Percentiles rank a stretch among this genome's conserved stretches.
Conservation (phyloP, 2,797 vertebrate genomes). For the Argentina silus region DNA sequence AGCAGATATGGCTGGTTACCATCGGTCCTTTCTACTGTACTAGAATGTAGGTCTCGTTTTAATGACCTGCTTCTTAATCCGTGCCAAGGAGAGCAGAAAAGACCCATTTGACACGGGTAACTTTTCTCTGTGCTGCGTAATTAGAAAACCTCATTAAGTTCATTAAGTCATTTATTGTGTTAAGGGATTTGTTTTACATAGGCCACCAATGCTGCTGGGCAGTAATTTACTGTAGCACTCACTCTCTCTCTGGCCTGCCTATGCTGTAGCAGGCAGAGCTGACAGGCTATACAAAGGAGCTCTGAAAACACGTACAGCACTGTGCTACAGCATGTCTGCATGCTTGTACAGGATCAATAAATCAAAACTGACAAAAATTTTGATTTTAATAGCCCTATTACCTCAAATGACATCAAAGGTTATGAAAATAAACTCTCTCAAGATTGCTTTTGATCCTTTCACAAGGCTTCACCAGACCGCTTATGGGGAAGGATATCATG, state of each 20-base stretch:
- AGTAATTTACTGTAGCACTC: neutral
- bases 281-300: neutral
- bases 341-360: neutral
- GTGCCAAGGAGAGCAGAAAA: constrained; percentile 68
- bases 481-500: constrained; percentile 53
- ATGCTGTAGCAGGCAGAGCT: neutral
- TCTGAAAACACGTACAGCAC: neutral
- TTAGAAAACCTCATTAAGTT: constrained; percentile 81
- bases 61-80: constrained; percentile 73
- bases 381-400: neutral
- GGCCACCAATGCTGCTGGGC: constrained; percentile 55
- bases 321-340: neutral
- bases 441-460: constrained; percentile 2
- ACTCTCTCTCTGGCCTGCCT: neutral
- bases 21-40: constrained; percentile 39
- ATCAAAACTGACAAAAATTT: neutral
- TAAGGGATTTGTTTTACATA: constrained; percentile 73
- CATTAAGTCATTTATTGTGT: constrained; percentile 74
- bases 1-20: constrained; percentile 52
- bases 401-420: no score
- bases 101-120: constrained; percentile 73
- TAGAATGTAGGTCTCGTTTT: constrained; percentile 57
- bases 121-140: constrained; percentile 66
- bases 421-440: neutral
- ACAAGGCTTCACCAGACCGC: constrained; percentile 23